Conservation (phyloP, 2,888 invertebrate species). For the Loripinus fragilis region DNA sequence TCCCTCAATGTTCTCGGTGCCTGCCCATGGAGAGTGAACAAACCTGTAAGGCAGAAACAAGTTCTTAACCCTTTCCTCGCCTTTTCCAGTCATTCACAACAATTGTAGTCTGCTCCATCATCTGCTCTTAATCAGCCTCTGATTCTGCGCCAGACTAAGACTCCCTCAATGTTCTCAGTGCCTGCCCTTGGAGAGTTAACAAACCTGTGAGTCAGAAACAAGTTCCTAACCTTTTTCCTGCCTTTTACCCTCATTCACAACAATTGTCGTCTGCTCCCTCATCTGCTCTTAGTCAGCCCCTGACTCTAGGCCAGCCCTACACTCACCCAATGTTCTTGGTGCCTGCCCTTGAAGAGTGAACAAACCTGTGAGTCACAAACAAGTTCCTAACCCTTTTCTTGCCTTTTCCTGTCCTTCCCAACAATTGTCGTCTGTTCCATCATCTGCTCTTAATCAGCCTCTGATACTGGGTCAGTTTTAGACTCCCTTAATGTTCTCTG, state of each 20-base stretch:
- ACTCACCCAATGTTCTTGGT: slow-evolving; percentile 96
- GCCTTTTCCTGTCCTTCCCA: no score
- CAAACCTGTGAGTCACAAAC: slow-evolving; percentile 86
- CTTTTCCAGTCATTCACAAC: no score
- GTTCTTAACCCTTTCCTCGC: no score
- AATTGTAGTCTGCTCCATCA: no score
- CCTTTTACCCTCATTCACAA: no score
- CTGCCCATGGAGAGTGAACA: slow-evolving; percentile 96
- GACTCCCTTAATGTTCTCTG: slow-evolving; percentile 97
- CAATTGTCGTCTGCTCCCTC: no score
- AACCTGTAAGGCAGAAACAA: slow-evolving; percentile 86
- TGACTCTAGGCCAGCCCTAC: slow-evolving; percentile 89
- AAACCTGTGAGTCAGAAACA: slow-evolving; percentile 86
- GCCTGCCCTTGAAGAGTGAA: slow-evolving; percentile 97
- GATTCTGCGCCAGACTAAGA: slow-evolving; percentile 90
- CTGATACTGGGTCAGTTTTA: slow-evolving; percentile 88
- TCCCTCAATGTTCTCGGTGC: slow-evolving; percentile 96
- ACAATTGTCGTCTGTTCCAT: no score
- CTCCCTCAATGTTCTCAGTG: slow-evolving; percentile 95
- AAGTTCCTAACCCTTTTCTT: no score
- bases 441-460: no score
- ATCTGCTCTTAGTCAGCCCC: slow-evolving; percentile 20
- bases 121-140: slow-evolving; percentile 19
- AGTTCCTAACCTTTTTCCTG: no score
- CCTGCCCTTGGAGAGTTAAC: slow-evolving; percentile 97